These are phyloP conservation scores for Pantherophis guttatus DNA, from an alignment of 2,113 vertebrate genomes.

Conservation along the genomic window DNA sequence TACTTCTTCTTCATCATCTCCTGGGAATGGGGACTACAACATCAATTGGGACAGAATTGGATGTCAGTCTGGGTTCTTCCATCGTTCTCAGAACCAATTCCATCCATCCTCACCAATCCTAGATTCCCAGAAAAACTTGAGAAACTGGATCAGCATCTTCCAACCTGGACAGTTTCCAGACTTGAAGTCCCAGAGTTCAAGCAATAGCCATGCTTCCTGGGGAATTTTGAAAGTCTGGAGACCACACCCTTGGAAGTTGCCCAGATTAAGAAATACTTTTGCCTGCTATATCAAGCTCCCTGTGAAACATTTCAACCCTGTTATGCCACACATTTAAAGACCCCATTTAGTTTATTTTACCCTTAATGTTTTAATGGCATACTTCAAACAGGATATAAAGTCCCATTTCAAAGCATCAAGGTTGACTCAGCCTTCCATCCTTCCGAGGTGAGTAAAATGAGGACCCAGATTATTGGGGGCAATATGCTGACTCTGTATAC, in stretches of 20 bases:
- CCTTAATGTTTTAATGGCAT: background rate
- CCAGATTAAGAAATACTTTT: background rate
- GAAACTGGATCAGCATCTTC: background rate
- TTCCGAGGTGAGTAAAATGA: too few species aligned
- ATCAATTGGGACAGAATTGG: background rate
- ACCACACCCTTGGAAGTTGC: background rate
- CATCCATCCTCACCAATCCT: background rate
- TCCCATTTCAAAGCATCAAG: background rate
- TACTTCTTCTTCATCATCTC: conserved; percentile 98
- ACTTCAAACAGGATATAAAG: background rate
- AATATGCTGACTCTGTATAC: too few species aligned
- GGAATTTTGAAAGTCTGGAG: background rate
- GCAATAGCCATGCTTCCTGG: background rate
- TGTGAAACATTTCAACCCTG: background rate
- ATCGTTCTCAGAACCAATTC: background rate
- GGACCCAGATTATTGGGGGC: too few species aligned
- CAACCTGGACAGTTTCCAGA: background rate
- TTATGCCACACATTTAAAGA: background rate
- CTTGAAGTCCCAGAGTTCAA: background rate
- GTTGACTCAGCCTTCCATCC: too few species aligned
- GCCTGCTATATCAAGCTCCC: background rate
- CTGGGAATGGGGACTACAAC: conserved; percentile 92
- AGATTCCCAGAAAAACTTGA: background rate
- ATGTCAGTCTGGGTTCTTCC: background rate
- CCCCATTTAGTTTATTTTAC: background rate